These are phyloP conservation scores for Botrylloides violaceus DNA, from an alignment of 23 tunicate genomes.

Conservation along the genomic window DNA sequence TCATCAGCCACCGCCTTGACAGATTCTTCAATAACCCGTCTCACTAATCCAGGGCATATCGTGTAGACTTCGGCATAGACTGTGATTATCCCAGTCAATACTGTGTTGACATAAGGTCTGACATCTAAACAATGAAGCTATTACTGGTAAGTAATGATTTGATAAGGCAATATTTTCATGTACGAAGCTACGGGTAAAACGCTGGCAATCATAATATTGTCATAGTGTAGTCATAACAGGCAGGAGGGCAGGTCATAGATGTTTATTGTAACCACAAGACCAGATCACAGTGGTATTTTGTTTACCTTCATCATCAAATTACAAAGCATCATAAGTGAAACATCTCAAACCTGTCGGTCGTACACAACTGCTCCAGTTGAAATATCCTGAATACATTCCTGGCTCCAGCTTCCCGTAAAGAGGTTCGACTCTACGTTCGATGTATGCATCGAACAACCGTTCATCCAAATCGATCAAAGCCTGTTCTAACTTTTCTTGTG, in stretches of 20 bases:
- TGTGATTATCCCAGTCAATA: slow-evolving; percentile 63
- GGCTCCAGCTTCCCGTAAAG: slow-evolving; percentile 58
- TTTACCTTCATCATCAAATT: too few species aligned
- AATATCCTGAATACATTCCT: slow-evolving; percentile 84
- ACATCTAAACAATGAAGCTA: slow-evolving; percentile 35
- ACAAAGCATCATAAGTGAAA: too few species aligned
- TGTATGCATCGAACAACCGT: slow-evolving; percentile 62
- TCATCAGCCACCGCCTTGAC: slow-evolving; percentile 56
- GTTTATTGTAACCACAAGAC: too few species aligned
- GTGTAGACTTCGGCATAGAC: slow-evolving; percentile 92
- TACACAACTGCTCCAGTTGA: slow-evolving; percentile 72
- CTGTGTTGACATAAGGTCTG: slow-evolving; percentile 81
- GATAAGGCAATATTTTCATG: background rate
- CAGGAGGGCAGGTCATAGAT: too few species aligned
- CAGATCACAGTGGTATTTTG: too few species aligned
- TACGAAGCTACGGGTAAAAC: background rate
- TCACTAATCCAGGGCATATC: slow-evolving; percentile 50
- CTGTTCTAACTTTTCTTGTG: slow-evolving; percentile 25
- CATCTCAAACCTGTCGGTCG: slow-evolving; percentile 64
- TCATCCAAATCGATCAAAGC: slow-evolving; percentile 50
- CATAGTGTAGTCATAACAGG: background rate
- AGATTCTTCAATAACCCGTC: slow-evolving; percentile 37
- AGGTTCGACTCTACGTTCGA: slow-evolving; percentile 83
- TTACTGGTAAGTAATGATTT: background rate
- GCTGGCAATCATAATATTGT: background rate